Percentiles rank a stretch among this genome's conserved stretches.
Conservation (phyloP, 2,888 invertebrate genomes). For the Lissonota sp. region DNA sequence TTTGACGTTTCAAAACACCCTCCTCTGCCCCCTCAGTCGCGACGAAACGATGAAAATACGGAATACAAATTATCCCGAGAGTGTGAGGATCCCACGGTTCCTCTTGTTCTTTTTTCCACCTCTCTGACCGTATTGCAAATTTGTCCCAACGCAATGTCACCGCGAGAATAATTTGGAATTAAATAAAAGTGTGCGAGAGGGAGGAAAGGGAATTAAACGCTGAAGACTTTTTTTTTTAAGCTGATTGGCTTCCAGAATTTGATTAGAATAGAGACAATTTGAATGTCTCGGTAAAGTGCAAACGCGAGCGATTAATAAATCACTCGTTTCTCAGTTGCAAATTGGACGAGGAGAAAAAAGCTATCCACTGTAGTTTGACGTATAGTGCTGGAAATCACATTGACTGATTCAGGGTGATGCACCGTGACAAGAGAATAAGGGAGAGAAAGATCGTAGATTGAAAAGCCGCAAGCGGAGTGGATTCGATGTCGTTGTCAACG, state of each 20-base stretch:
- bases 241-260: conserved; percentile 65
- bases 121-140: conserved; percentile 3
- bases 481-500: conserved; percentile 58
- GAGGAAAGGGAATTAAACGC: not conserved
- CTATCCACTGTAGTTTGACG: too few relatives aligned
- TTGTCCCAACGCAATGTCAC: not conserved
- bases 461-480: conserved; percentile 18
- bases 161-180: not conserved
- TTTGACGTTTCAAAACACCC: conserved; percentile 71
- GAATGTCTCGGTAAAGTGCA: not conserved
- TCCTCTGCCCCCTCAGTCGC: conserved; percentile 2
- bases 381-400: too few relatives aligned
- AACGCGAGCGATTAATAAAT: too few relatives aligned
- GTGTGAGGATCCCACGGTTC: conserved; percentile 51
- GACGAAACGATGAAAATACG: conserved; percentile 77
- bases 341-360: too few relatives aligned
- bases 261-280: conserved; percentile 68
- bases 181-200: not conserved
- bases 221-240: not conserved
- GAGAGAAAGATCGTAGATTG: not conserved
- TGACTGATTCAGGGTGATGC: too few relatives aligned
- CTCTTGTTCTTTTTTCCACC: conserved; percentile 13
- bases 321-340: too few relatives aligned
- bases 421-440: too few relatives aligned
- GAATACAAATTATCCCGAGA: conserved; percentile 80